Percentiles rank a stretch among this genome's conserved stretches.
These are phyloP conservation scores for Ruditapes philippinarum DNA, from an alignment of 1,140 invertebrate genomes.

Conservation along the genomic window DNA sequence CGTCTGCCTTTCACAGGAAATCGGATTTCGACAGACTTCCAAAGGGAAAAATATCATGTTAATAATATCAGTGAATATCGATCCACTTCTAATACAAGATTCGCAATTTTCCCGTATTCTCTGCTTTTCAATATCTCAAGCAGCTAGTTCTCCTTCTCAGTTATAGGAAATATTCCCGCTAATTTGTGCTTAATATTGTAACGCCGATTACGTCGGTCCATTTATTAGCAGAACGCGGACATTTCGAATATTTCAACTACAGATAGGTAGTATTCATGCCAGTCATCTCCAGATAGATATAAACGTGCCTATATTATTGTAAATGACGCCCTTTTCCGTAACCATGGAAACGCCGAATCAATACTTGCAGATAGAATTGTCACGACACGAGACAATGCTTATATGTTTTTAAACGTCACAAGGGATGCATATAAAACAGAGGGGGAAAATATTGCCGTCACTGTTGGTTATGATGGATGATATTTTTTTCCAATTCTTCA, in stretches of 20 bases:
- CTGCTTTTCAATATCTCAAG: background rate
- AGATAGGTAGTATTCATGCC: background rate
- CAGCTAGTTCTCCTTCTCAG: background rate
- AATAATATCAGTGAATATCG: slow-evolving; percentile 16
- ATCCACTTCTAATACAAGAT: slow-evolving; percentile 8
- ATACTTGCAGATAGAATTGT: slow-evolving; percentile 34
- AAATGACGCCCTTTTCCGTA: slow-evolving; percentile 43
- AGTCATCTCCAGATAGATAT: background rate
- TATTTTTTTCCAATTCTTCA: slow-evolving; percentile 11
- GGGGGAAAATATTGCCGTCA: background rate
- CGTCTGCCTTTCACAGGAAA: background rate
- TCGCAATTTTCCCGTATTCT: background rate
- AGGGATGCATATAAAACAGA: slow-evolving; percentile 8
- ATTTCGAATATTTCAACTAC: background rate
- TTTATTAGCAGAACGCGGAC: slow-evolving; percentile 7
- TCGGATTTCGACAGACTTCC: slow-evolving; percentile 1
- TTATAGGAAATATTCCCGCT: background rate
- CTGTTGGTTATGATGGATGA: background rate
- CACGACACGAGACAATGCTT: slow-evolving; percentile 5
- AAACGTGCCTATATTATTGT: slow-evolving; percentile 30
- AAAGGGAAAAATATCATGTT: background rate
- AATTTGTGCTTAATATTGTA: background rate
- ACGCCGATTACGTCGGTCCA: background rate
- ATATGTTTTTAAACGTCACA: slow-evolving; percentile 12
- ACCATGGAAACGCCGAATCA: background rate